Percentiles rank a stretch among this genome's conserved stretches.
These are phyloP conservation scores for Chymomyza fuscimana DNA, from an alignment of 2,888 invertebrate species.

Conservation along the genomic window DNA sequence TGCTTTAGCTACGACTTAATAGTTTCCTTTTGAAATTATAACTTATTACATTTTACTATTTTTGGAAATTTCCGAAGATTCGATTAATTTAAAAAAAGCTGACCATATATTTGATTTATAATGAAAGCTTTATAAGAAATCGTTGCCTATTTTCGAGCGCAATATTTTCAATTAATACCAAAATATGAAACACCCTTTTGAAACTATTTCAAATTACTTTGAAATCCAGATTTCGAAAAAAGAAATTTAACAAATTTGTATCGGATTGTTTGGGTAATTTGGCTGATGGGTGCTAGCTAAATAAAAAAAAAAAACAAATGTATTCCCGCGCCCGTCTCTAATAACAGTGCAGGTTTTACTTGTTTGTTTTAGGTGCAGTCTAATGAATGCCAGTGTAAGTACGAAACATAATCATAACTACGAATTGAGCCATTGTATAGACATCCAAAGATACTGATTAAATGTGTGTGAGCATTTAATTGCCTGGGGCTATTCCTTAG, in stretches of 20 bases:
- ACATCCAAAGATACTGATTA: slow-evolving; percentile 24
- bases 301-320: slow-evolving; percentile 48
- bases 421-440: slow-evolving; percentile 11
- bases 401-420: slow-evolving; percentile 37
- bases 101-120: neutral
- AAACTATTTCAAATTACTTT: too few species aligned
- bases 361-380: neutral
- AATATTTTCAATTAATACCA: too few species aligned
- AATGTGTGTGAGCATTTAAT: slow-evolving; percentile 22
- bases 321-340: neutral
- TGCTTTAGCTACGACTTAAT: neutral
- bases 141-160: neutral
- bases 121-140: neutral
- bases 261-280: too few species aligned
- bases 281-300: slow-evolving; percentile 38
- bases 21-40: too few species aligned
- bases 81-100: too few species aligned
- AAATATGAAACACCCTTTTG: too few species aligned
- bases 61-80: too few species aligned
- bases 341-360: neutral
- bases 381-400: slow-evolving; percentile 57
- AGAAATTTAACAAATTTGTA: too few species aligned
- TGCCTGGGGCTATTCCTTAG: slow-evolving; percentile 49
- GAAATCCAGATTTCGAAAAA: too few species aligned
- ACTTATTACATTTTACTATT: too few species aligned